Percentiles rank a stretch among this genome's conserved stretches.
phyloP scores from a whole-genome alignment of 2,888 invertebrate species.

The Polietes domitor region DNA sequence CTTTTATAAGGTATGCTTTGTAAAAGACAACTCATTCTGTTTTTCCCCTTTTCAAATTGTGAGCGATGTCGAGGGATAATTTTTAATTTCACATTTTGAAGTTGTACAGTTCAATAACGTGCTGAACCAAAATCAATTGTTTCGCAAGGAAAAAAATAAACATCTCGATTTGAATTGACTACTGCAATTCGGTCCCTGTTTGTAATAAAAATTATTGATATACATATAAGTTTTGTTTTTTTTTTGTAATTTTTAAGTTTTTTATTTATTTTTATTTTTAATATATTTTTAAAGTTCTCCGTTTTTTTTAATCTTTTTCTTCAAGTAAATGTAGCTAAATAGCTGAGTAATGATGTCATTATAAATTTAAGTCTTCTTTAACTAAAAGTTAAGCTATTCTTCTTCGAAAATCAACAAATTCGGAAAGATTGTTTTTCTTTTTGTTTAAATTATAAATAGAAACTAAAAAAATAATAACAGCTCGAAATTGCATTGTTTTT shows the following conservation, averaged over 20 bases:
- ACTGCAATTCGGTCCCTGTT: not conserved
- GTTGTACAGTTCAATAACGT: no score
- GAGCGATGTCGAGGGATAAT: no score
- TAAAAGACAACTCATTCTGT: no score
- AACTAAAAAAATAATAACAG: constrained; percentile 54
- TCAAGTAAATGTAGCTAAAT: constrained; percentile 61
- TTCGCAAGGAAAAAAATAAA: not conserved
- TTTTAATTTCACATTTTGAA: no score
- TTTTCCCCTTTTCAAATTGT: no score
- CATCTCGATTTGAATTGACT: not conserved
- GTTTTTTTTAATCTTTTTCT: constrained; percentile 42
- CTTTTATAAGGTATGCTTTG: no score
- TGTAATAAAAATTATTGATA: constrained; percentile 18
- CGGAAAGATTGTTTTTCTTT: constrained; percentile 34
- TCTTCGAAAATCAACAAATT: constrained; percentile 52
- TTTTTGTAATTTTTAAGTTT: constrained; percentile 52
- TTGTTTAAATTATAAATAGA: constrained; percentile 38
- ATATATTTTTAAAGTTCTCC: constrained; percentile 56
- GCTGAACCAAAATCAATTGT: no score
- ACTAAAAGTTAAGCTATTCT: constrained; percentile 59
- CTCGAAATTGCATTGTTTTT: constrained; percentile 57
- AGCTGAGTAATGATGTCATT: constrained; percentile 62
- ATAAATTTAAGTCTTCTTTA: constrained; percentile 56
- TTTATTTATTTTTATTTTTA: constrained; percentile 62
- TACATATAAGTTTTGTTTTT: constrained; percentile 19